Base-by-base conservation (phyloP, 2,888 invertebrate species). In the Ophion obscuratus region DNA sequence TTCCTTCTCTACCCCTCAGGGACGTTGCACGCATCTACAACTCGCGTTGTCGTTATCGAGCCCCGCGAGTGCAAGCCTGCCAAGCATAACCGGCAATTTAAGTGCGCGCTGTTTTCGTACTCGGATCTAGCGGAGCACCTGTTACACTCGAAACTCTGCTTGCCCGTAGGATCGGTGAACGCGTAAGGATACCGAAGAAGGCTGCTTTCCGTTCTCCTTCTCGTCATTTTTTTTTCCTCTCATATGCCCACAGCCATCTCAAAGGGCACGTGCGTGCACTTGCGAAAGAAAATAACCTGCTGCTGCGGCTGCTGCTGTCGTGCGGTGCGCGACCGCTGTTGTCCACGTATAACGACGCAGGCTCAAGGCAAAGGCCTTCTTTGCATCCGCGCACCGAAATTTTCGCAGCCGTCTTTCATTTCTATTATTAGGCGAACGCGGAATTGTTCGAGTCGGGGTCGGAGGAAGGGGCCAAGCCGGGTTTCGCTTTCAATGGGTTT, bases 61-160 rank as follows among this genome's bases (percentile, higher is more conserved):
- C 53, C 64, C 27, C 24, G 78, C 61, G 68, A 59, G 61, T 66
- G 53, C 67, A 57, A 64, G 80, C 24, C 64, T 64, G 17, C 40
- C 64, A 57, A 36, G 68, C 61, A 71, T 89, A 88, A 90, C 89
- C 89, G 88, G 90, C 89, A 91, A 91, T 91, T 90, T 86, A 59
- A 24, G 57, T 10, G 71, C 76, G 20, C 27, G 40, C 53, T 73
- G 70, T 79, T 77, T 88, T 89, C 87, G 88, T 87, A 85, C 89
- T 87, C 81, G 87, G 84, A 81, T 81, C 89, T 76, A 80, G 81
- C 68, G 87, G 86, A 88, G 89, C 91, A 91, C 91, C 91, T 91
- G 90, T 91, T 91, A 90, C 89, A 84, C 87, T 87, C 83, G 78
- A 77, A 87, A 88, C 79, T 87, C 75, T 82, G 84, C 62, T 73